Evolutionary conservation across 2,797 vertebrate genomes (phyloP).

Genomic region (Helostoma temminkii): DNA sequence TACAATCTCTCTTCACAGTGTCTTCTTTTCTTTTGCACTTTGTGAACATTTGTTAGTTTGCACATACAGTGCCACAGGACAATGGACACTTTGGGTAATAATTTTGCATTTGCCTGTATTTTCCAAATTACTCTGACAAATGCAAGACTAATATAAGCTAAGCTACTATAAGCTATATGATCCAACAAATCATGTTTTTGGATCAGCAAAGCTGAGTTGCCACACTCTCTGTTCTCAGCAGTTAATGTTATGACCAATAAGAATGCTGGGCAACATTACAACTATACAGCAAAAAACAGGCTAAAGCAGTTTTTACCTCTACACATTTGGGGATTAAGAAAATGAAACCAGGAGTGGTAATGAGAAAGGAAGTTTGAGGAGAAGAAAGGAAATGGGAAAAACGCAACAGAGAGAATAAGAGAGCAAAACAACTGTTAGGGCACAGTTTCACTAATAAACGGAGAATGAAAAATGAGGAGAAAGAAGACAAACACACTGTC

Average conservation of each 20-base stretch:
- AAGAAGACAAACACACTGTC: neutral
- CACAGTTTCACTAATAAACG: neutral
- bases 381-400: neutral
- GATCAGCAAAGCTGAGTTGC: neutral
- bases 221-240: neutral
- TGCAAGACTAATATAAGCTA: too few species aligned
- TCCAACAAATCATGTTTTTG: too few species aligned
- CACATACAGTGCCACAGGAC: too few species aligned
- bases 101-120: too few species aligned
- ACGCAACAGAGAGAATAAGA: neutral
- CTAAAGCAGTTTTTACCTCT: neutral
- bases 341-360: neutral
- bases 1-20: too few species aligned
- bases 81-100: too few species aligned
- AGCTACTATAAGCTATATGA: too few species aligned
- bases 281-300: neutral
- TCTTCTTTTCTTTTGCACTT: too few species aligned
- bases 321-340: neutral
- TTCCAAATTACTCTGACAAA: too few species aligned
- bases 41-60: too few species aligned
- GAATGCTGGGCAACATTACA: neutral
- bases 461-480: constrained; percentile 10
- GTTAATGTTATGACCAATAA: neutral
- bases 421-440: constrained; percentile 32
- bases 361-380: constrained; percentile 1